These are phyloP conservation scores for Copidosoma floridanum DNA, from an alignment of 1,140 invertebrate genomes.

Conservation along the genomic window DNA sequence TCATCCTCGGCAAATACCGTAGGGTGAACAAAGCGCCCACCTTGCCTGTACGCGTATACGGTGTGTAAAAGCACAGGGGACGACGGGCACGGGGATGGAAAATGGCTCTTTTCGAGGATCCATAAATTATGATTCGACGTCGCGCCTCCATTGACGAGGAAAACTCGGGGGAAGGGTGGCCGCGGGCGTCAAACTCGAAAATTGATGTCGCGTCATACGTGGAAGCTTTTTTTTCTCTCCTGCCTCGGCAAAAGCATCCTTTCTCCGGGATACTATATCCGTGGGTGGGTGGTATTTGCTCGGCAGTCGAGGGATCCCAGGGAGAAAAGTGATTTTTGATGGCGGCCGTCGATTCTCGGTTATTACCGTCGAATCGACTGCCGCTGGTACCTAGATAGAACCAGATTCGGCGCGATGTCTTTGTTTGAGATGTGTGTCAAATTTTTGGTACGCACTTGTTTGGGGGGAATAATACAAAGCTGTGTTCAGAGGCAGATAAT, in stretches of 20 bases:
- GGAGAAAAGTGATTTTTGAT: too few species aligned
- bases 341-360: too few species aligned
- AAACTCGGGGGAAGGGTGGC: background rate
- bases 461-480: too few species aligned
- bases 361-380: too few species aligned
- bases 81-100: too few species aligned
- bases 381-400: too few species aligned
- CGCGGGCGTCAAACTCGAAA: constrained; percentile 10
- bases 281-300: too few species aligned
- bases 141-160: constrained; percentile 7
- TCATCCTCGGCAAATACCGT: constrained; percentile 12
- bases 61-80: constrained; percentile 10
- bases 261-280: too few species aligned
- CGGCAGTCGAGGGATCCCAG: background rate
- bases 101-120: constrained; percentile 24
- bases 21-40: background rate
- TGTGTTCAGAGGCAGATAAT: too few species aligned
- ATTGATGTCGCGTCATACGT: constrained; percentile 12
- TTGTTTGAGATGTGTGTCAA: too few species aligned
- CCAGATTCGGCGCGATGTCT: too few species aligned
- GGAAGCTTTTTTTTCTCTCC: background rate
- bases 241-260: background rate
- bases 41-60: background rate
- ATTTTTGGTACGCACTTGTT: too few species aligned
- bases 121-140: constrained; percentile 28